Evolutionary conservation across 2,888 invertebrate species (phyloP), one percentile per base, ranked within the genome.

Genomic region (Encarsia formosa): DNA sequence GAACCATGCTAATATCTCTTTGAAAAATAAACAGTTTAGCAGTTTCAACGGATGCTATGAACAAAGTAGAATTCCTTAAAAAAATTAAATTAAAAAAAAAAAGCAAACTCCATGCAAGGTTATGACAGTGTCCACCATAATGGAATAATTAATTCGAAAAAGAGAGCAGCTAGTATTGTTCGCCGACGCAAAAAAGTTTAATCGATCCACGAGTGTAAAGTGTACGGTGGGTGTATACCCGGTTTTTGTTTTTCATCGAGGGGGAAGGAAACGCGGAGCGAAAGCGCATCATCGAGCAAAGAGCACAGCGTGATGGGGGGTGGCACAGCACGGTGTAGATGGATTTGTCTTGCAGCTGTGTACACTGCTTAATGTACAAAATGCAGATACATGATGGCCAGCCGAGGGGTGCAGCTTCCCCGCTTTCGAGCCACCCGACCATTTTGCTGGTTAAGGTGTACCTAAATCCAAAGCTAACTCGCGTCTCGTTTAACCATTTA

Each of bases 271-370:
- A 13, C 15, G 2, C 35, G 18, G 11, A 19, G 15, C 5, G 3
- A 19, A 4, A 8, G 16, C 26, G 16, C 38, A 29, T 31, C 11
- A 32, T 31, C 13, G 43, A 42, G 22, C 20, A 18, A 13, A 9
- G 26, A n/a, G n/a, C n/a, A n/a, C 41, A 9, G 13, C 6, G 8
- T 11, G 19, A 5, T 9, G 23, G 58, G 62, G 62, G 62, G 61
- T 63, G 49, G 55, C 47, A 56, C 39, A 42, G n/a, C 49, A 52
- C 37, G 47, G 37, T 57, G 31, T 43, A 52, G 45, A 48, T 48
- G 66, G 68, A 71, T 72, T 70, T 69, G 68, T 68, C 58, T 64
- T 62, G 69, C 72, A 72, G 73, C 73, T 73, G 72, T 72, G 71
- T 72, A 73, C 65, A 73, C 72, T 63, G 61, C 62, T 68, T 70